Conservation (phyloP, 2,797 vertebrate species). For the Gallinago solitaria region DNA sequence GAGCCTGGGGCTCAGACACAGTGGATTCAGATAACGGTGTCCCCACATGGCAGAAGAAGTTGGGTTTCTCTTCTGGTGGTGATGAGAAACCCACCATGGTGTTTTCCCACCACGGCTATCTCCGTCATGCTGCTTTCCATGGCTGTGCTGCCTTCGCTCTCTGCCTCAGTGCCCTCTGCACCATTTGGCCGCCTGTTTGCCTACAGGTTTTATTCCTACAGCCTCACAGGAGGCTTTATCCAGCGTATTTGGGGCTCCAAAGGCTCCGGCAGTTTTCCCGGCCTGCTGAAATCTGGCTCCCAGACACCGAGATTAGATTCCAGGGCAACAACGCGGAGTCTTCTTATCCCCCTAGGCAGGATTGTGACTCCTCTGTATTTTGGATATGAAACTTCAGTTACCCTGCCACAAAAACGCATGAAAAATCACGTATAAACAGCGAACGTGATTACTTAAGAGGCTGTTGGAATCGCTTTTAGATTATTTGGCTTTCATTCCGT, state of each 20-base stretch:
- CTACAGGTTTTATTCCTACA: neutral
- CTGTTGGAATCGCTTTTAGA: neutral
- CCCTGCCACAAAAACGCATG: neutral
- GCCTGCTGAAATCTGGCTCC: neutral
- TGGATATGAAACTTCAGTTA: neutral
- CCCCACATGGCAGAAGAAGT: neutral
- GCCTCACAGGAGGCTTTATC: neutral
- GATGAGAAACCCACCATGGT: neutral
- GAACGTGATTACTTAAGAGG: neutral
- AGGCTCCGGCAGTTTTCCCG: neutral
- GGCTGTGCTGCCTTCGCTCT: neutral
- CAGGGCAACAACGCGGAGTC: neutral
- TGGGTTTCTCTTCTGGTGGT: neutral
- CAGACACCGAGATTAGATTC: neutral
- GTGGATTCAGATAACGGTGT: neutral
- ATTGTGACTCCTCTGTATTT: neutral
- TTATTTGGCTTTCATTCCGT: neutral
- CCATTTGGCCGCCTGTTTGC: neutral
- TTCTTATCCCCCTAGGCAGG: neutral
- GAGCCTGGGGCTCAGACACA: neutral
- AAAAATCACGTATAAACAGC: rapidly evolving
- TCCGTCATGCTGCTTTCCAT: neutral
- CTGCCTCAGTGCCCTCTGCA: rapidly evolving
- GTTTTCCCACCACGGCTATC: neutral
- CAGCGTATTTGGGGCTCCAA: neutral